These are phyloP conservation scores for Oligia strigilis DNA, from an alignment of 2,888 invertebrate species.

Conservation along the genomic window DNA sequence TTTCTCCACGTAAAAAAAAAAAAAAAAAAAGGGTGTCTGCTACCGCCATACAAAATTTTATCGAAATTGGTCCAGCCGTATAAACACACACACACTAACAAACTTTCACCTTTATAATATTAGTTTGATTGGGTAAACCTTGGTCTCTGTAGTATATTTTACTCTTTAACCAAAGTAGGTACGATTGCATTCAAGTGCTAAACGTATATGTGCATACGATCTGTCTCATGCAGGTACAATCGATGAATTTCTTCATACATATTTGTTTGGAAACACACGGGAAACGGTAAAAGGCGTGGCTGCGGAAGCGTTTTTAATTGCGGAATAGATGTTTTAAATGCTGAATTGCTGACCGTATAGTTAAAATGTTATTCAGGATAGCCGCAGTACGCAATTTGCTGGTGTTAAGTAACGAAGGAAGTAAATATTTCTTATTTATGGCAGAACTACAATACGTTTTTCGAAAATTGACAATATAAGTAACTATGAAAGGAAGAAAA, in stretches of 20 bases:
- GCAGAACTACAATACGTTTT: no score
- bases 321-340: not conserved
- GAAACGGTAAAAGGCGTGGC: not conserved
- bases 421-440: not conserved
- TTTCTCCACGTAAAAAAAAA: no score
- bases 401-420: not conserved
- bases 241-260: constrained; percentile 36
- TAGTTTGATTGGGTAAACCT: not conserved
- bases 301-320: not conserved
- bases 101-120: no score
- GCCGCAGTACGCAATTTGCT: no score
- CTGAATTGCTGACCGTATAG: not conserved
- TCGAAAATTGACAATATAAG: no score
- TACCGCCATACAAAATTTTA: no score
- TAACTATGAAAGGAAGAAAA: no score
- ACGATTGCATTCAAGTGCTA: constrained; percentile 48
- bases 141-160: constrained; percentile 18
- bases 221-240: constrained; percentile 11
- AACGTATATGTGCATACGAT: constrained; percentile 51
- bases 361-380: not conserved
- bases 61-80: no score
- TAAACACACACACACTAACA: no score
- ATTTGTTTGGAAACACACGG: constrained; percentile 48
- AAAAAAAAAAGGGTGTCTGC: no score
- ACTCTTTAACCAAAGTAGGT: constrained; percentile 3